phyloP scores from a whole-genome alignment of 2,113 vertebrate genomes.

The Tachysurus vachellii region DNA sequence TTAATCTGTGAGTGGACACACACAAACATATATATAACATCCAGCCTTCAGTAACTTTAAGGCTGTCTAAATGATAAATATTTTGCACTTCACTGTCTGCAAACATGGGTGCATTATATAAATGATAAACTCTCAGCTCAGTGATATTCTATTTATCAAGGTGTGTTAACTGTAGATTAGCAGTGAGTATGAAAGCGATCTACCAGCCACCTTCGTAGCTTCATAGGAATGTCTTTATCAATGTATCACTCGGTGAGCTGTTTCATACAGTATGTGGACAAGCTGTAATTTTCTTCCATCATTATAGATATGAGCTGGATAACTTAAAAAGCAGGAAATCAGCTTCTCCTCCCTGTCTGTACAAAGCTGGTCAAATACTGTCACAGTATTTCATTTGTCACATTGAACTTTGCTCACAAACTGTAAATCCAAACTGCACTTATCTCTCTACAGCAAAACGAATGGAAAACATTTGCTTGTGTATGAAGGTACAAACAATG shows the following conservation, averaged over 20 bases:
- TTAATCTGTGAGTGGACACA: no score
- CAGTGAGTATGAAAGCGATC: not conserved
- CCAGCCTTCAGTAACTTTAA: not conserved
- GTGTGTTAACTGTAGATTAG: not conserved
- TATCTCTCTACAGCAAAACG: not conserved
- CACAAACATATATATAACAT: not conserved
- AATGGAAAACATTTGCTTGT: no score
- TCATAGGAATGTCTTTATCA: not conserved
- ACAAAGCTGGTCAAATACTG: not conserved
- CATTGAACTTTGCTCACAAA: not conserved
- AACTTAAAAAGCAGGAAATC: not conserved
- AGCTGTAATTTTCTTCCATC: not conserved
- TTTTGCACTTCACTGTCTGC: not conserved
- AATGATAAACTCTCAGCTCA: not conserved
- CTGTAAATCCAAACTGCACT: not conserved
- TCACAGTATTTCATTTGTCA: not conserved
- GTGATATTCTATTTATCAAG: not conserved
- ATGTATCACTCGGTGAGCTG: not conserved
- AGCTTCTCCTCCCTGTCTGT: not conserved
- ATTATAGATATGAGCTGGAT: not conserved
- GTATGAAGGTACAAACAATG: no score
- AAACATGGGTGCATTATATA: not conserved
- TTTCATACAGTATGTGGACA: not conserved
- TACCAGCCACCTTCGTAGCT: not conserved
- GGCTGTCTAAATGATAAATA: not conserved